A percentile compares a stretch with the other conserved stretches of the same genome.
Conservation (phyloP, 2,888 invertebrate species). For the Cantharis rustica region DNA sequence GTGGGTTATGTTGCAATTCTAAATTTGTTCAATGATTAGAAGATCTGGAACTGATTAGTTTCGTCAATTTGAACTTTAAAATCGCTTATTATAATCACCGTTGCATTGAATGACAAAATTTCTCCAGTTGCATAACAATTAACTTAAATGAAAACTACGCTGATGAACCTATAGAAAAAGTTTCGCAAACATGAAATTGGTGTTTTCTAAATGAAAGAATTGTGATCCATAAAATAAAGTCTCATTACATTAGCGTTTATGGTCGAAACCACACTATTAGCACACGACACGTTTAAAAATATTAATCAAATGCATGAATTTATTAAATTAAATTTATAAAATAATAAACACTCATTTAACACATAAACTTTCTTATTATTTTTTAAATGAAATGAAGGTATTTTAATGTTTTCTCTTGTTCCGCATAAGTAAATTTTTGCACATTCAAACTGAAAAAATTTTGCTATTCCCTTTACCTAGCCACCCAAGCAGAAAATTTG, state of each 20-base stretch:
- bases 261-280: not conserved
- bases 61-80: not conserved
- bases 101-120: not conserved
- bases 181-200: not conserved
- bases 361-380: conserved; percentile 19
- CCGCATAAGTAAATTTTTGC: conserved; percentile 23
- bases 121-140: not conserved
- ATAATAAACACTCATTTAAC: conserved; percentile 2
- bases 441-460: conserved; percentile 10
- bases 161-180: not conserved
- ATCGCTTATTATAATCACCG: not conserved
- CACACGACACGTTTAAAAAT: not conserved
- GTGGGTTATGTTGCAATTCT: not conserved
- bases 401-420: conserved; percentile 25
- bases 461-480: conserved; percentile 12
- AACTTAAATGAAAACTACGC: not conserved
- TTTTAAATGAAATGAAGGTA: conserved; percentile 20
- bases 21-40: not conserved
- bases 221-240: not conserved
- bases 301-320: not conserved
- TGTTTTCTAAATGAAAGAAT: not conserved
- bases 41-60: not conserved
- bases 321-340: not conserved
- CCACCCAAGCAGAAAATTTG: conserved; percentile 15
- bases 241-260: not conserved